phyloP scores from a whole-genome alignment of 35 echinoderm and acorn worm genomes.

The Stichopus chloronotus region DNA sequence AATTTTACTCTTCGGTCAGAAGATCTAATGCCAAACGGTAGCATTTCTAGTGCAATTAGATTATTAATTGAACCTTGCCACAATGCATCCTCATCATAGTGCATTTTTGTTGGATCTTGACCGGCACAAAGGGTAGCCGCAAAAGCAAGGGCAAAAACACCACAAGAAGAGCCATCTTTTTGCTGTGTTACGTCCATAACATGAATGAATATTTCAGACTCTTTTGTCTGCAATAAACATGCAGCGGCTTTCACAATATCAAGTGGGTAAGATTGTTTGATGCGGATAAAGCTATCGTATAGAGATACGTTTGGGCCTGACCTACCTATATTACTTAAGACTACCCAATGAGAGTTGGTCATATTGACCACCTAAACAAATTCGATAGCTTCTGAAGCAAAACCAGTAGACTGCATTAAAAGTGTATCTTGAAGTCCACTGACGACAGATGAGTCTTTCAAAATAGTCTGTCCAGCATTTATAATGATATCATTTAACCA shows the following conservation, averaged over 20 bases:
- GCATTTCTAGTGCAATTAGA: neutral
- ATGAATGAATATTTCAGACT: neutral
- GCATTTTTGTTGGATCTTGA: slow-evolving; percentile 28
- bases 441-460: neutral
- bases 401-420: slow-evolving; percentile 34
- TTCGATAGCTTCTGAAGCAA: neutral
- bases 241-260: slow-evolving; percentile 41
- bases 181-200: slow-evolving; percentile 39
- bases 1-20: no score
- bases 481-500: slow-evolving; percentile 41
- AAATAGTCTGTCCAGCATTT: neutral
- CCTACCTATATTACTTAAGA: neutral
- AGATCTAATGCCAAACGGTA: neutral
- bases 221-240: slow-evolving; percentile 16
- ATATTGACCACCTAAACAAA: slow-evolving; percentile 13
- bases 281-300: neutral
- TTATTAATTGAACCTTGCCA: neutral
- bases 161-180: slow-evolving; percentile 31
- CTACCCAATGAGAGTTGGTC: neutral
- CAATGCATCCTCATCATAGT: no score
- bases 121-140: neutral
- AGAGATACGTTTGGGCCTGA: neutral
- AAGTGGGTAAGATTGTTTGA: neutral
- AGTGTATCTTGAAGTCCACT: slow-evolving; percentile 4
- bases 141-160: slow-evolving; percentile 28